Evolutionary conservation across 2,113 vertebrate genomes (phyloP).

Genomic region (Pelvicachromis taeniatus): DNA sequence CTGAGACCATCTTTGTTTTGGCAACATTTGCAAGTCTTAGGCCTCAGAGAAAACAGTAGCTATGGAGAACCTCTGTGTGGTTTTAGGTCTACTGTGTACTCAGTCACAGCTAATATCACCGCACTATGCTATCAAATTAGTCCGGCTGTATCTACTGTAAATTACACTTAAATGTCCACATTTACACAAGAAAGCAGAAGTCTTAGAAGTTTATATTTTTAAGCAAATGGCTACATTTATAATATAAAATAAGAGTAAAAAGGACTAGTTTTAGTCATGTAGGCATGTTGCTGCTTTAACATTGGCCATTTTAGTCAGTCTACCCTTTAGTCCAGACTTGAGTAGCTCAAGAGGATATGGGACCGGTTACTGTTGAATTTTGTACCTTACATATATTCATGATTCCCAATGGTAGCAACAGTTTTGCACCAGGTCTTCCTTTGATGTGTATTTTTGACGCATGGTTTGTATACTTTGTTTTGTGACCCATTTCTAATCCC

Average conservation of each 20-base stretch:
- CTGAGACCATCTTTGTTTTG: slow-evolving; percentile 53
- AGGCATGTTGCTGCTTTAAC: neutral
- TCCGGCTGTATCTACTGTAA: neutral
- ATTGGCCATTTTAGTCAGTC: neutral
- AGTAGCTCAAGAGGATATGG: neutral
- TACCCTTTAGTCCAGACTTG: neutral
- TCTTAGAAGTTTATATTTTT: neutral
- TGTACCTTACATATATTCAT: neutral
- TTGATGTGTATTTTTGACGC: neutral
- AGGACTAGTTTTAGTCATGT: neutral
- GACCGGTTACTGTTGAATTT: neutral
- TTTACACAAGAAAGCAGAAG: neutral
- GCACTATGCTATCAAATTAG: neutral
- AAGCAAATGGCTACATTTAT: neutral
- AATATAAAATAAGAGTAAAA: neutral
- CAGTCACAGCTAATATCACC: no score
- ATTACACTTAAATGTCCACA: neutral
- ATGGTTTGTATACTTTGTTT: neutral
- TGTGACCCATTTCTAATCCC: neutral
- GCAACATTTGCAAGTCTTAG: slow-evolving; percentile 30
- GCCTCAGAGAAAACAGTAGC: slow-evolving; percentile 19
- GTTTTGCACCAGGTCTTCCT: neutral
- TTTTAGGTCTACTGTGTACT: slow-evolving; percentile 3
- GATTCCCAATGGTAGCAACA: neutral
- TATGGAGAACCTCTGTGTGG: slow-evolving; percentile 20